phyloP scores from a whole-genome alignment of 2,113 vertebrate species.

The Axis porcinus region DNA sequence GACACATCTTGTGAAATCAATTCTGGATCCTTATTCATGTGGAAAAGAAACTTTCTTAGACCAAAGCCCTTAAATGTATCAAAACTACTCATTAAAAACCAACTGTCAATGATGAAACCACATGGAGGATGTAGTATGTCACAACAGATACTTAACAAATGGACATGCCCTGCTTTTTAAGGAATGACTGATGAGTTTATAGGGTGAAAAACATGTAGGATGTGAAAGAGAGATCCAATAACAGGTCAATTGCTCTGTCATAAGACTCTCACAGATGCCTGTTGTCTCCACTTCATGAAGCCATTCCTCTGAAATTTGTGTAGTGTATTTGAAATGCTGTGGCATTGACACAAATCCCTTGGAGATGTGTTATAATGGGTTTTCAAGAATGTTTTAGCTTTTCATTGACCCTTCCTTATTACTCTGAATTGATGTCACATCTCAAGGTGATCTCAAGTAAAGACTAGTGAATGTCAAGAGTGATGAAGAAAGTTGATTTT shows the following conservation, averaged over 20 bases:
- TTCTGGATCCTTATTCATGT: background rate
- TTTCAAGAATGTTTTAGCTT: constrained; percentile 69
- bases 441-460: constrained; percentile 68
- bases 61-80: background rate
- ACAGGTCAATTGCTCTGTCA: background rate
- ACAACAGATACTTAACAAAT: background rate
- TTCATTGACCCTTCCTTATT: constrained; percentile 71
- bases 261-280: background rate
- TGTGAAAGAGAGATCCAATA: background rate
- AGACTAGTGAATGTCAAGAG: constrained; percentile 58
- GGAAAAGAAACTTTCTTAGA: background rate
- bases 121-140: background rate
- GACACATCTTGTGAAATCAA: background rate
- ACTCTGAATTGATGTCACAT: constrained; percentile 69
- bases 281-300: background rate
- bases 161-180: background rate
- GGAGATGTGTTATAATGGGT: constrained; percentile 64
- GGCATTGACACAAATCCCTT: constrained; percentile 48
- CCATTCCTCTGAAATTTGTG: constrained; percentile 42
- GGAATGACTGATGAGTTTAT: background rate
- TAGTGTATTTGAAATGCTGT: constrained; percentile 32
- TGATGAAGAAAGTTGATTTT: constrained; percentile 65
- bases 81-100: background rate
- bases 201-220: background rate
- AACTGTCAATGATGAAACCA: background rate